Base-by-base conservation (phyloP, 2,888 invertebrate genomes). In the Cheiracanthium punctorium region DNA sequence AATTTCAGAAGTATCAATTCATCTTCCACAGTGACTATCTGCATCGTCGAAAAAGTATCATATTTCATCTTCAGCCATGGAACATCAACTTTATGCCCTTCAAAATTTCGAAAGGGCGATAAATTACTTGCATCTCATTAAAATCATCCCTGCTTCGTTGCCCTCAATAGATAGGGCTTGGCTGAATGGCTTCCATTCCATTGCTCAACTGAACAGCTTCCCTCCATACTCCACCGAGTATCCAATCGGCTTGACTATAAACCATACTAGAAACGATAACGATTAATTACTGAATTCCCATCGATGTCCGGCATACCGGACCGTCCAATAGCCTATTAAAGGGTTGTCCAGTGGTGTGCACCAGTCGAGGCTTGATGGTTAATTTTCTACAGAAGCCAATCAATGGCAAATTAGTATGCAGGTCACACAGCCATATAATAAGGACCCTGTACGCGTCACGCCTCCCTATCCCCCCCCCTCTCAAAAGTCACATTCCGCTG, bases 351-450 rank as follows among this genome's bases (percentile, higher is more conserved):
- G 33, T 29, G 71, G 37, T 33, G 52, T 43, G 28, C 69, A 64
- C 58, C 24, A 58, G 28, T 32, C 69, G 48, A 72, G 33, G 48
- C 69, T 69, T 58, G 79, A 64, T 71, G 58, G 58, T 73, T 79
- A 79, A 84, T 84, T 84, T 84, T 79, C 79, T 52, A n/a, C 72
- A 48, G 72, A 41, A 58, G 67, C 79, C 84, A 79, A 84, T 84
- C 84, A 84, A 84, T 84, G 73, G 79, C 41, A 52, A 79, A 84
- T 84, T 84, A 84, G 84, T 73, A 84, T 84, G 72, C 82, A 69
- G 37, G 82, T 82, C 82, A 73, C 43, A 30, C 82, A 17, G 73
- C 43, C 24, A 32, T 48, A 48, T 82, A 82, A 77, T 82, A 77
- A 77, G 82, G 43, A 58, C 65, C 58, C 10, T n/a, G n/a, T 33